Evolutionary conservation across 2,113 vertebrate genomes (phyloP).

Genomic region (Chionis minor): DNA sequence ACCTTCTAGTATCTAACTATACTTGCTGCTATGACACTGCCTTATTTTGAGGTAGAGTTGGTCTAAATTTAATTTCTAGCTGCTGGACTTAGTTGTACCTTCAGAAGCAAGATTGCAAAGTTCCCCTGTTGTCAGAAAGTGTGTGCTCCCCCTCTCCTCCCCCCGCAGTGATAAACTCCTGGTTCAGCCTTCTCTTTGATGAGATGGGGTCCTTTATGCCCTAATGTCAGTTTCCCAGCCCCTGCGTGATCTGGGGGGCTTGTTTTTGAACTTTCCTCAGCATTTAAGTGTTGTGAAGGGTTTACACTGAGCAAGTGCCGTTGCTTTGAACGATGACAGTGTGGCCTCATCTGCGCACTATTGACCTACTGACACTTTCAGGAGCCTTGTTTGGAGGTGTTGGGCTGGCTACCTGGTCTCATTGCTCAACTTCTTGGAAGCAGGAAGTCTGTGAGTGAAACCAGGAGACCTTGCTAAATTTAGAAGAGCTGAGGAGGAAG

Average conservation of each 20-base stretch:
- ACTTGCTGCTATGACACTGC: neutral
- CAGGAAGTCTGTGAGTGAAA: neutral
- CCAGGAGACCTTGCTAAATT: neutral
- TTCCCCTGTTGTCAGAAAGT: neutral
- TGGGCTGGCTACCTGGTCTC: neutral
- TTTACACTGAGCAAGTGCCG: neutral
- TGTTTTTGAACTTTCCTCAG: neutral
- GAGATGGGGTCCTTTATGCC: fast-evolving
- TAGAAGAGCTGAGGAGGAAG: neutral
- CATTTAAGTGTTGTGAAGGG: neutral
- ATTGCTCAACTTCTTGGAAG: neutral
- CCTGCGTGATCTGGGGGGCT: neutral
- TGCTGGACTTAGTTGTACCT: neutral
- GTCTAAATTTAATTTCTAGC: neutral
- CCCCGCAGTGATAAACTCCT: neutral
- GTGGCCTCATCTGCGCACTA: neutral
- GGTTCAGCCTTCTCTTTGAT: neutral
- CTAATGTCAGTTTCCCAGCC: neutral
- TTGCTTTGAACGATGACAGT: neutral
- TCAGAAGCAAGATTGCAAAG: neutral
- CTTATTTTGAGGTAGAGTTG: neutral
- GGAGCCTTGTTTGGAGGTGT: neutral
- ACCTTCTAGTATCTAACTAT: neutral
- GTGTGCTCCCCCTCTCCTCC: no score
- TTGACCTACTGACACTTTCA: neutral